A percentile compares a stretch with the other conserved stretches of the same genome.
Evolutionary conservation across 1,140 invertebrate genomes (phyloP).

Genomic region (Pollicipes pollicipes): DNA sequence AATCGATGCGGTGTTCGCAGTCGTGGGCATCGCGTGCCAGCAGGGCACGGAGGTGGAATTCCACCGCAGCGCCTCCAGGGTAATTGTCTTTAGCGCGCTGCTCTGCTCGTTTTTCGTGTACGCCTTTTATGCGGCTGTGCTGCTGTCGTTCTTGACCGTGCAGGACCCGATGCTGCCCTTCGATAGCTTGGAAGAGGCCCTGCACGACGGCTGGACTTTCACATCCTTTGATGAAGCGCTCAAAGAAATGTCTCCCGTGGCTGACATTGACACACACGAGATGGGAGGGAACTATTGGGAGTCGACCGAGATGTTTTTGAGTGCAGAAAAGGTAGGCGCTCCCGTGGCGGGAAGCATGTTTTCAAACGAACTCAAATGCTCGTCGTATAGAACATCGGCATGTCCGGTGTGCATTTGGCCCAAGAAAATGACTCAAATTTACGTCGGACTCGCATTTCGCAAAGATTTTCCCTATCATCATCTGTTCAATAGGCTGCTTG

Average conservation of each 20-base stretch:
- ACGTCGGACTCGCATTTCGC: neutral
- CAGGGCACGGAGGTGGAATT: neutral
- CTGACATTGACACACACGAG: neutral
- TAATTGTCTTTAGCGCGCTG: neutral
- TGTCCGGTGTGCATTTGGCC: neutral
- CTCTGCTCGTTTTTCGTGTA: neutral
- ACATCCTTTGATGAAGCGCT: neutral
- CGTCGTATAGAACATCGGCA: too few species aligned
- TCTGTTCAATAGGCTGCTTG: neutral
- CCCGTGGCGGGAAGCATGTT: neutral
- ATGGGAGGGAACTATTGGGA: neutral
- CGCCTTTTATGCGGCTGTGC: neutral
- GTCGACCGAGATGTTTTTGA: neutral
- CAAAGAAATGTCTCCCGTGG: neutral
- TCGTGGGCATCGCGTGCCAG: neutral
- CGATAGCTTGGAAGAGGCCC: neutral
- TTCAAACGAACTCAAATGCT: neutral
- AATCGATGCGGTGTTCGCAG: neutral
- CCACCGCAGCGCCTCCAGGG: too few species aligned
- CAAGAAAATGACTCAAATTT: neutral
- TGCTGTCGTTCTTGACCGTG: neutral
- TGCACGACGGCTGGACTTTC: neutral
- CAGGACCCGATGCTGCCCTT: neutral
- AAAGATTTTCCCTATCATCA: neutral
- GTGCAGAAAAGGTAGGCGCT: neutral